Evolutionary conservation across 2,797 vertebrate genomes (phyloP).

Genomic region (Gymnoscopelus microlampas): DNA sequence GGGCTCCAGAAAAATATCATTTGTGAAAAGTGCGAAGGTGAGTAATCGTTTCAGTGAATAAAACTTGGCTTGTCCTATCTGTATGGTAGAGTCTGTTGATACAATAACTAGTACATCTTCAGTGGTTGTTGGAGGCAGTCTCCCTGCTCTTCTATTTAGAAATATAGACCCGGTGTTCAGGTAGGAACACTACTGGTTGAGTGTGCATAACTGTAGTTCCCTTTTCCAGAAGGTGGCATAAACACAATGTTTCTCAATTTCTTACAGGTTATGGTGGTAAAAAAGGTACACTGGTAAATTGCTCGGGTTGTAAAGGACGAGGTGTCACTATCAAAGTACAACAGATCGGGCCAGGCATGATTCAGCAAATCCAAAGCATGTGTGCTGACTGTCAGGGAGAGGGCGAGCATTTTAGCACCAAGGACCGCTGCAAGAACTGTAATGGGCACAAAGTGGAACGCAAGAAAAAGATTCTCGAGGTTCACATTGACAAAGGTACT

Average conservation of each 20-base stretch:
- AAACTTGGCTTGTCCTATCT: no score
- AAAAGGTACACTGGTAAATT: constrained; percentile 92
- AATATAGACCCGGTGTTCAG: no score
- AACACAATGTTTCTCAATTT: background rate
- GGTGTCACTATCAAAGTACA: constrained; percentile 92
- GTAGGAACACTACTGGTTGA: background rate
- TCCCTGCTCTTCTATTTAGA: background rate
- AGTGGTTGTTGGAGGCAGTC: no score
- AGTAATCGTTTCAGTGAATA: background rate
- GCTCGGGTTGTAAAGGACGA: constrained; percentile 91
- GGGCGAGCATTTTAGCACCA: constrained; percentile 90
- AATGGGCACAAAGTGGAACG: constrained; percentile 91
- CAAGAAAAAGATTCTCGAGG: constrained; percentile 96
- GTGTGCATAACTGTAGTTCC: no score
- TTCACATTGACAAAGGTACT: constrained; percentile 94
- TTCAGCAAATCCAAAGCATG: constrained; percentile 96
- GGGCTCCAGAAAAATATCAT: constrained; percentile 94
- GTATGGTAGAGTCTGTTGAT: no score
- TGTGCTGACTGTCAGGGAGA: constrained; percentile 95
- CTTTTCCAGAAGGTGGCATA: no score
- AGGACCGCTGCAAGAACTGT: constrained; percentile 94
- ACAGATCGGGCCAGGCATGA: constrained; percentile 96
- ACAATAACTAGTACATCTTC: no score
- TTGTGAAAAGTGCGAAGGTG: constrained; percentile 96
- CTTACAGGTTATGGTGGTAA: constrained; percentile 91